A percentile compares a stretch with the other conserved stretches of the same genome.
phyloP scores from a whole-genome alignment of 92 coral and sea anemone genomes.

The Scolanthus callimorphus region DNA sequence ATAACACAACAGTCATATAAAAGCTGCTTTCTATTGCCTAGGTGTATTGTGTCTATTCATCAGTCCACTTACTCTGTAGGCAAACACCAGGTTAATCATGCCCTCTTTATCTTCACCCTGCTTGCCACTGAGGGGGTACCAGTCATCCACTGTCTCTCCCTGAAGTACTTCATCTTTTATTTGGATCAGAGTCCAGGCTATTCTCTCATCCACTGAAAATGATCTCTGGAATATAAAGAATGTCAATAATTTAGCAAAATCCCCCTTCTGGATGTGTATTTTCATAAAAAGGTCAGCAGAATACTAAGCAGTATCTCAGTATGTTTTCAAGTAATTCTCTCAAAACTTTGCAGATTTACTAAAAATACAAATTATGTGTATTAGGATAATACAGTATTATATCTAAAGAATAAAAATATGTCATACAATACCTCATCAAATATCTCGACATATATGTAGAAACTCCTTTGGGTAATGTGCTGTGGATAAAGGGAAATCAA shows the following conservation, averaged over 20 bases:
- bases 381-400: no score
- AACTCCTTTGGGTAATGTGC: constrained; percentile 65
- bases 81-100: constrained; percentile 89
- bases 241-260: no score
- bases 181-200: constrained; percentile 92
- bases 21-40: no score
- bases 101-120: constrained; percentile 99
- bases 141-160: constrained; percentile 92
- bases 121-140: constrained; percentile 93
- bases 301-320: no score
- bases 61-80: constrained; percentile 87
- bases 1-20: no score
- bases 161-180: constrained; percentile 64
- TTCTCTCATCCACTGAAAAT: constrained; percentile 87
- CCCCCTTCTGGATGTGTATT: no score
- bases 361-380: no score
- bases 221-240: constrained; percentile 60
- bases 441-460: constrained; percentile 73
- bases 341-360: no score
- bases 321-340: background rate
- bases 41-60: no score
- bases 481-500: constrained; percentile 26
- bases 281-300: no score
- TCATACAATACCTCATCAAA: constrained; percentile 99
- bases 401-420: no score